Conservation (phyloP, 2,113 vertebrate genomes). For the Anolis sagrei region DNA sequence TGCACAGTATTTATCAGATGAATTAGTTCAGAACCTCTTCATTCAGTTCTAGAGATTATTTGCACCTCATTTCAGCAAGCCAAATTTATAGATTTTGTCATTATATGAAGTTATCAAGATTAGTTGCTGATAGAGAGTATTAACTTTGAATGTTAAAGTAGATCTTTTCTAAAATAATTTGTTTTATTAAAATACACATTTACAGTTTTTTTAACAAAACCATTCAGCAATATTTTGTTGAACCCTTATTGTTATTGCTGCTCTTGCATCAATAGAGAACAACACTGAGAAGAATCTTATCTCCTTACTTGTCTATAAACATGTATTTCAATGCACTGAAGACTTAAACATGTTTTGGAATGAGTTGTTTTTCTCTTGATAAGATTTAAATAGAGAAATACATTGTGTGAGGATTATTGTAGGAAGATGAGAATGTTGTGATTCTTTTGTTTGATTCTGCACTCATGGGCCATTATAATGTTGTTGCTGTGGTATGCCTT, state of each 20-base stretch:
- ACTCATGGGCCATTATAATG: not conserved
- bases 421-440: slow-evolving; percentile 1
- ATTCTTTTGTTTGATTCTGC: not conserved
- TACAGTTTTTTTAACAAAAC: not conserved
- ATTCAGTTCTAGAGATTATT: too few species aligned
- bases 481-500: too few species aligned
- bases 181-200: not conserved
- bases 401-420: not conserved
- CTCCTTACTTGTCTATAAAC: not conserved
- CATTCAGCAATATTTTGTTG: not conserved
- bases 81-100: not conserved
- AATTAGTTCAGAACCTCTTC: too few species aligned
- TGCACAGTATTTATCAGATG: too few species aligned
- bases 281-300: not conserved
- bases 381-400: slow-evolving; percentile 4
- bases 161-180: not conserved
- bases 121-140: not conserved
- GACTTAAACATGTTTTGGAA: not conserved
- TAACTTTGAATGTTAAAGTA: not conserved
- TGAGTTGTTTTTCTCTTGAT: not conserved
- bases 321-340: not conserved
- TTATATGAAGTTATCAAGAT: not conserved
- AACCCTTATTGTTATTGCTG: not conserved
- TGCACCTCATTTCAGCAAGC: not conserved
- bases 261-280: not conserved